phyloP scores from a whole-genome alignment of 2,113 vertebrate genomes.

The Cryptomyrus ogoouensis region DNA sequence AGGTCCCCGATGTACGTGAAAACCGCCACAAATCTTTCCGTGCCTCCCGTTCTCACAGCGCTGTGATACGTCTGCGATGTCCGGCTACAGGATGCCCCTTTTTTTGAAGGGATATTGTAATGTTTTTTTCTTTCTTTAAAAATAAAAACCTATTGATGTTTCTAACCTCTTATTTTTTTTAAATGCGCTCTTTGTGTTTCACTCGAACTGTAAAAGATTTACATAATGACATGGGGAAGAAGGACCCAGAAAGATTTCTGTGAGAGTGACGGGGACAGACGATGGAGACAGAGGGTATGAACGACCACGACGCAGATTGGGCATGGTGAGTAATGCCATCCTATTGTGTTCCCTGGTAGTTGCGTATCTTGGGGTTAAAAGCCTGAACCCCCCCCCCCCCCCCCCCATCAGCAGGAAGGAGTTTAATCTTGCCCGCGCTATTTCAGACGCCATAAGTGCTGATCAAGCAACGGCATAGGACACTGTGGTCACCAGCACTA shows the following conservation, averaged over 20 bases:
- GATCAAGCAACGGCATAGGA: not conserved
- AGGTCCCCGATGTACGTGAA: slow-evolving; percentile 10
- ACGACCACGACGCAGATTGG: not conserved
- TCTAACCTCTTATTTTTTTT: not conserved
- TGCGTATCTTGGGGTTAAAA: not conserved
- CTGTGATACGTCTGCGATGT: slow-evolving; percentile 21
- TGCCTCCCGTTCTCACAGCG: slow-evolving; percentile 28
- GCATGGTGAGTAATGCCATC: not conserved
- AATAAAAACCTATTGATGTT: not conserved
- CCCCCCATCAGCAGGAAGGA: not conserved
- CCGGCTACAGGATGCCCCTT: slow-evolving; percentile 20
- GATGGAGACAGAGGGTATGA: not conserved
- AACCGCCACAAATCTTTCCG: slow-evolving; percentile 31
- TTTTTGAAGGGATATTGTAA: not conserved
- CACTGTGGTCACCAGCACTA: not conserved
- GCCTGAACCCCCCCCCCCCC: not conserved
- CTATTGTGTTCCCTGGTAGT: not conserved
- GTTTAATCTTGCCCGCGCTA: not conserved
- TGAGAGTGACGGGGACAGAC: not conserved
- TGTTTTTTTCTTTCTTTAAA: not conserved
- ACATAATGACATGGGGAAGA: not conserved
- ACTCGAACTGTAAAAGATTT: not conserved
- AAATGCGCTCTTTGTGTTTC: not conserved
- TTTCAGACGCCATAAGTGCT: not conserved
- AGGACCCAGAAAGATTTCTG: not conserved